Percentiles rank a stretch among this genome's conserved stretches.
These are phyloP conservation scores for Heterodera schachtii DNA, from an alignment of 1,140 invertebrate species.

Conservation along the genomic window DNA sequence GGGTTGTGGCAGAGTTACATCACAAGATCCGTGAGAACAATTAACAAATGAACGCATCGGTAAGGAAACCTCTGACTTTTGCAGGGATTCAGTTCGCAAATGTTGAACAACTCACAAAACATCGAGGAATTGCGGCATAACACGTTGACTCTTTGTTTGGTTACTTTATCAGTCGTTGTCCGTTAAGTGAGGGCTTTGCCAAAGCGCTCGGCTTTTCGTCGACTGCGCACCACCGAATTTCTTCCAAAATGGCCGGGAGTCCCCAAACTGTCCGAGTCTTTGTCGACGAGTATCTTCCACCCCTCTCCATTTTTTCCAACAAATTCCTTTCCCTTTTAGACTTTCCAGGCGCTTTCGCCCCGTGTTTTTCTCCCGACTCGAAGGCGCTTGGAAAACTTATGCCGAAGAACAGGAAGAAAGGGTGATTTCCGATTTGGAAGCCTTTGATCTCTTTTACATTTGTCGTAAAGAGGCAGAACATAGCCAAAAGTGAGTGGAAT, in stretches of 20 bases:
- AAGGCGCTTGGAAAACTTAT: slow-evolving; percentile 54
- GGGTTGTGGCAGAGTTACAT: slow-evolving; percentile 37
- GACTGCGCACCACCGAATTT: slow-evolving; percentile 60
- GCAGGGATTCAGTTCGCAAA: slow-evolving; percentile 46
- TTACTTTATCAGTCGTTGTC: not conserved
- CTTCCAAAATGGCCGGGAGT: slow-evolving; percentile 63
- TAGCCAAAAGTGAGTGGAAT: slow-evolving; percentile 50
- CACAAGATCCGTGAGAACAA: slow-evolving; percentile 40
- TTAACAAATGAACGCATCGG: not conserved
- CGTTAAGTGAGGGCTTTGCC: slow-evolving; percentile 60
- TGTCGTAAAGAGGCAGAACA: slow-evolving; percentile 61
- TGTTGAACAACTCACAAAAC: slow-evolving; percentile 63
- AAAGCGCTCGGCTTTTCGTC: slow-evolving; percentile 58
- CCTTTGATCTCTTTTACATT: slow-evolving; percentile 61
- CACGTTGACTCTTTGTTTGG: not conserved
- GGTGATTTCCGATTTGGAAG: slow-evolving; percentile 39
- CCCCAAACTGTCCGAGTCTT: slow-evolving; percentile 63
- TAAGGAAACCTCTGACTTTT: not conserved
- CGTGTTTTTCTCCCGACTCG: slow-evolving; percentile 59
- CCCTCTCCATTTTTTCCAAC: not conserved
- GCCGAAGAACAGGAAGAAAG: slow-evolving; percentile 53
- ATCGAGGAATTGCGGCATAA: slow-evolving; percentile 63
- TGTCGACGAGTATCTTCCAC: slow-evolving; percentile 45
- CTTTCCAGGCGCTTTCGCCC: slow-evolving; percentile 55
- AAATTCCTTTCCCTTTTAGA: slow-evolving; percentile 36